Base-by-base conservation (phyloP, 2,113 vertebrate genomes). In the Monarcha castaneiventris region DNA sequence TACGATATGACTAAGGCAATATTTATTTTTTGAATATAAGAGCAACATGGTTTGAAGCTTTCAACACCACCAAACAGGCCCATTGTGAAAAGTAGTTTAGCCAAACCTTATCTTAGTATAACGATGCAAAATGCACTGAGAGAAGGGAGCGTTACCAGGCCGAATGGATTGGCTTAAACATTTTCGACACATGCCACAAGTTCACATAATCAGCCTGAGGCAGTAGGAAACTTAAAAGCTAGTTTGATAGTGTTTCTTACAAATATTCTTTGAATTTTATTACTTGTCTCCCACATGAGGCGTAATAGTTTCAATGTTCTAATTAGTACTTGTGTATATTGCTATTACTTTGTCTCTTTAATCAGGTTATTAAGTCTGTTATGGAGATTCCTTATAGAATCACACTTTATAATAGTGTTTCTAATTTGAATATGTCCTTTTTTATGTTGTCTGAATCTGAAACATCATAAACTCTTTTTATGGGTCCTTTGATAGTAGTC, bases 391-490 rank as follows among this genome's bases (percentile, higher is more conserved):
- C 98, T 98, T 97, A 98, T 98, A 98, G 97, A 97, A 98, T 96
- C 98, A 96, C 97, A 98, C 97, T 97, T 97, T 98, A 97, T 98
- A 98, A 98, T 97, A 97, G 98, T 97, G 97, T 97, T 98, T 98
- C 97, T 98, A 98, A 98, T 98, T 98, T 98, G 97, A 98, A 98
- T 98, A 98, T 98, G 97, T 98, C 97, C 97, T 97, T 98, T 98
- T 98, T 98, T 98, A 98, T 98, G 98, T 98, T 98, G 97, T 98
- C 97, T 97, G 97, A 98, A 97, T 98, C 97, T 98, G 97, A 98
- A 98, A 98, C 98, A 98, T 98, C 97, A 98, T 98, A 98, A 98
- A 98, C 98, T 97, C 95, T 97, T 98, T 98, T 98, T 98, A 98
- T 98, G 96, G 94, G 96, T 96, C 98, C 97, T 98, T 98, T 98